Conservation (phyloP, 2,888 invertebrate species). For the Pseudanteris insignis region DNA sequence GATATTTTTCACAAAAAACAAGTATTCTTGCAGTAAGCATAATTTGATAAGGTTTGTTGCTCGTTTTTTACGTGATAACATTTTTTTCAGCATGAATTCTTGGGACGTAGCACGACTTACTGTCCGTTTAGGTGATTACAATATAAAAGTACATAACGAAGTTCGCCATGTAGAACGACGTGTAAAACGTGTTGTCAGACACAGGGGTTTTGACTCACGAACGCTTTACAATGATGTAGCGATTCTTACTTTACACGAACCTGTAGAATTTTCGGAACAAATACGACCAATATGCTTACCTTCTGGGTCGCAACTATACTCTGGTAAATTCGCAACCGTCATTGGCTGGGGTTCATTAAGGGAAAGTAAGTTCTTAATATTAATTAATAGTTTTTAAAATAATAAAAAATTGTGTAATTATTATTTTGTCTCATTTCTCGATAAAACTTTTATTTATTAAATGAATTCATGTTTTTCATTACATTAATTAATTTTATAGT, state of each 20-base stretch:
- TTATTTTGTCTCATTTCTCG: too few species aligned
- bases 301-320: conserved; percentile 71
- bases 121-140: conserved; percentile 83
- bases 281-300: conserved; percentile 85
- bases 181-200: conserved; percentile 85
- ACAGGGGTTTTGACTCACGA: conserved; percentile 83
- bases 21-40: too few species aligned
- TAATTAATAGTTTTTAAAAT: too few species aligned
- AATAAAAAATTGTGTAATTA: too few species aligned
- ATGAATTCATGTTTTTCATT: background rate
- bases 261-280: conserved; percentile 76
- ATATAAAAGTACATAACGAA: conserved; percentile 80
- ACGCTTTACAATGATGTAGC: conserved; percentile 89
- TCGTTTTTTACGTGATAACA: too few species aligned
- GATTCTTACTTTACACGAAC: conserved; percentile 79
- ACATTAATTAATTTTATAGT: too few species aligned
- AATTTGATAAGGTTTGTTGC: too few species aligned
- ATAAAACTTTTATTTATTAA: too few species aligned
- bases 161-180: conserved; percentile 80
- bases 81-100: conserved; percentile 79
- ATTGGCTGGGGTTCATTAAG: conserved; percentile 89
- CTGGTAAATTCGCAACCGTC: conserved; percentile 79
- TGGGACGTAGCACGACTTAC: conserved; percentile 87
- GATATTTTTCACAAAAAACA: too few species aligned
- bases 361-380: conserved; percentile 73